Conservation (phyloP, 2,888 invertebrate genomes). For the Chrysomela aeneicollis region DNA sequence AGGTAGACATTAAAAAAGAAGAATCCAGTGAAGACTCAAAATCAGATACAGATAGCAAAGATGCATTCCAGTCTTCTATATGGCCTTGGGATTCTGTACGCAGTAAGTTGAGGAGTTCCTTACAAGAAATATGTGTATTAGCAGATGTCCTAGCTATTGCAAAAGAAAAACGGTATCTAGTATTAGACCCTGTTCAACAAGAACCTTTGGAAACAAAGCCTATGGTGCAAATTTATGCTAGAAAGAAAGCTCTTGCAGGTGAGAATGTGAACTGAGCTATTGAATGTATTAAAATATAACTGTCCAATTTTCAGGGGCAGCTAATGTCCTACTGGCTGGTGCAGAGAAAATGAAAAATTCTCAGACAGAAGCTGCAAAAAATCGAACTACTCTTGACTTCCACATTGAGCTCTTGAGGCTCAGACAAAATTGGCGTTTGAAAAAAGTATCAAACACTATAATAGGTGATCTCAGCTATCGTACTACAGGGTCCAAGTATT, state of each 20-base stretch:
- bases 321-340: conserved; percentile 82
- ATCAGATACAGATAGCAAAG: conserved; percentile 73
- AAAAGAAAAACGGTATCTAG: conserved; percentile 93
- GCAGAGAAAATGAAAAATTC: conserved; percentile 85
- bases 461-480: conserved; percentile 96
- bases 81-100: conserved; percentile 97
- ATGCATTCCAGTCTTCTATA: conserved; percentile 84
- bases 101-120: conserved; percentile 85
- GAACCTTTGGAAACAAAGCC: conserved; percentile 83
- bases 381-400: conserved; percentile 85
- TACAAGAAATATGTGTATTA: conserved; percentile 91
- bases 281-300: neutral
- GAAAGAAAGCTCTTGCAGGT: conserved; percentile 89
- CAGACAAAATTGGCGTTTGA: conserved; percentile 94
- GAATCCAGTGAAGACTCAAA: conserved; percentile 67
- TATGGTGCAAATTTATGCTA: conserved; percentile 89
- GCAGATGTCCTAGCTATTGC: conserved; percentile 92
- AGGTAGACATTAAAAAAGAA: conserved; percentile 72
- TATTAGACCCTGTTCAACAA: conserved; percentile 90
- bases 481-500: conserved; percentile 93
- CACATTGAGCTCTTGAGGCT: conserved; percentile 89
- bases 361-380: conserved; percentile 81
- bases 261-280: neutral
- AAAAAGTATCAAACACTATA: conserved; percentile 94
- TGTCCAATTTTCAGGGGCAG: conserved; percentile 64